phyloP scores from a whole-genome alignment of 2,113 vertebrate species.

The Hirundichthys speculiger region DNA sequence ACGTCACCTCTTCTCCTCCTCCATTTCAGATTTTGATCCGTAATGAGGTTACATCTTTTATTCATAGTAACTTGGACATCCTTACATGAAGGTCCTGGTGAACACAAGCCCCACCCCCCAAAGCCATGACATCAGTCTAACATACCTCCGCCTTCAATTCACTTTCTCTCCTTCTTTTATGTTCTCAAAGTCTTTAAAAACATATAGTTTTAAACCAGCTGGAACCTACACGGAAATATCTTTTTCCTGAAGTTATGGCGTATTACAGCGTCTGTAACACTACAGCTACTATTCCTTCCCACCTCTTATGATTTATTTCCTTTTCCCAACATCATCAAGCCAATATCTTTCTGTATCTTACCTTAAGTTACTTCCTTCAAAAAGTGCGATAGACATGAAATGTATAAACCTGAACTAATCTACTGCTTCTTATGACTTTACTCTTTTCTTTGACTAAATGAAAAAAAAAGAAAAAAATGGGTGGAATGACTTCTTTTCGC shows the following conservation, averaged over 20 bases:
- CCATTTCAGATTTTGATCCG: no score
- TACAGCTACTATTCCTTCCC: constrained; percentile 25
- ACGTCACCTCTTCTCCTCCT: no score
- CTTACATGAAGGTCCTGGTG: no score
- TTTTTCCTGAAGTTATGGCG: constrained; percentile 66
- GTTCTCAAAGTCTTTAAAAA: constrained; percentile 55
- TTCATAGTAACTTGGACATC: no score
- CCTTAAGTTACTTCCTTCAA: constrained; percentile 33
- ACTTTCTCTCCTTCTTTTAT: constrained; percentile 29
- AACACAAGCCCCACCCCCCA: no score
- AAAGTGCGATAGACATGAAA: no score
- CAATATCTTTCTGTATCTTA: constrained; percentile 25
- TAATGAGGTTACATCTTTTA: no score
- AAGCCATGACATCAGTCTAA: no score
- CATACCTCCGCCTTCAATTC: constrained; percentile 46
- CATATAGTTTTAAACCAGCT: constrained; percentile 60
- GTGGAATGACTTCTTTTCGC: no score
- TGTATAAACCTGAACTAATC: constrained; percentile 73
- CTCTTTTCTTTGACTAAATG: no score
- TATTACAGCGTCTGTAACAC: constrained; percentile 33
- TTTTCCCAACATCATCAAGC: constrained; percentile 33
- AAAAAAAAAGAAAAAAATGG: no score
- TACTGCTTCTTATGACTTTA: constrained; percentile 19
- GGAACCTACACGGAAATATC: constrained; percentile 57
- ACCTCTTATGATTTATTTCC: constrained; percentile 6